These are phyloP conservation scores for Neoarius graeffei DNA, from an alignment of 2,113 vertebrate species.

Conservation along the genomic window DNA sequence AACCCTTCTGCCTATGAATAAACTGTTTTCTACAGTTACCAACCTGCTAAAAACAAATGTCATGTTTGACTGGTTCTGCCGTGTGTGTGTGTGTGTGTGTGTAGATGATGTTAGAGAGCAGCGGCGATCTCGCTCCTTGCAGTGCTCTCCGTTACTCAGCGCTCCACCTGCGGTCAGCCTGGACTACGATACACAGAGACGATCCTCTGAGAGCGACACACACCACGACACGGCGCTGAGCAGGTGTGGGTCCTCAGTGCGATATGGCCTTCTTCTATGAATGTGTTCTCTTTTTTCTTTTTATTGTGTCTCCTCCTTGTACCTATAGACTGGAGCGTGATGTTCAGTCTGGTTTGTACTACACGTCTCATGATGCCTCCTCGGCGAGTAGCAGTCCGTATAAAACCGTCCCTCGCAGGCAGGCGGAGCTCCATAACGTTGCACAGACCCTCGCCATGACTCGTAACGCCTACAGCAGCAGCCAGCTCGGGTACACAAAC, in stretches of 20 bases:
- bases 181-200: slow-evolving; percentile 68
- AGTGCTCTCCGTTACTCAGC: slow-evolving; percentile 85
- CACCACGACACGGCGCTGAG: slow-evolving; percentile 65
- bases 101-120: slow-evolving; percentile 76
- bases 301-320: slow-evolving; percentile 17
- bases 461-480: slow-evolving; percentile 94
- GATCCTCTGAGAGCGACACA: slow-evolving; percentile 61
- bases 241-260: slow-evolving; percentile 56
- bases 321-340: slow-evolving; percentile 60
- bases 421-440: slow-evolving; percentile 83
- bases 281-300: not conserved
- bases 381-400: slow-evolving; percentile 89
- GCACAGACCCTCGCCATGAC: slow-evolving; percentile 87
- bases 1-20: not conserved
- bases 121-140: slow-evolving; percentile 79
- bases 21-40: not conserved
- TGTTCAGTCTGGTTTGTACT: slow-evolving; percentile 60
- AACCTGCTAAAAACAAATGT: not conserved
- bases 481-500: slow-evolving; percentile 82
- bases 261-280: not conserved
- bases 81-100: slow-evolving; percentile 38
- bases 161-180: slow-evolving; percentile 75
- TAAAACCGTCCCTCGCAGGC: slow-evolving; percentile 82
- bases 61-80: not conserved
- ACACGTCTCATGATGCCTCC: slow-evolving; percentile 76